phyloP scores from a whole-genome alignment of 2,797 vertebrate genomes.

The Coccyzus lansbergi region DNA sequence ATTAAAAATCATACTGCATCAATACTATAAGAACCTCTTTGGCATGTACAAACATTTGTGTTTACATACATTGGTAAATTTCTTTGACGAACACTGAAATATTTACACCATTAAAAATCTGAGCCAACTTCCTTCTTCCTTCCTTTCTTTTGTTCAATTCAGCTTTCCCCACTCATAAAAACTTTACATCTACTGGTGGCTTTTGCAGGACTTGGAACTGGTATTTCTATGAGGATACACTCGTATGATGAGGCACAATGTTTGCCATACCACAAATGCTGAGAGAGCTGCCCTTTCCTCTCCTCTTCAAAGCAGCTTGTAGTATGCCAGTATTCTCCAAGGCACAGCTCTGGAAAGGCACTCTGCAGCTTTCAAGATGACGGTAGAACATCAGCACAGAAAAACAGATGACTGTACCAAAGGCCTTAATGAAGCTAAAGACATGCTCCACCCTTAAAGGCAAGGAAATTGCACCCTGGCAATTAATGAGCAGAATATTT shows the following conservation, averaged over 20 bases:
- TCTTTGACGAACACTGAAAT: not conserved
- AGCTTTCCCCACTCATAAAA: not conserved
- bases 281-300: not conserved
- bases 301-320: not conserved
- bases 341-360: not conserved
- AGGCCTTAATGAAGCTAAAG: not conserved
- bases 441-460: not conserved
- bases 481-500: not conserved
- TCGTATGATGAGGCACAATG: not conserved
- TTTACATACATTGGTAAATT: not conserved
- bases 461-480: not conserved
- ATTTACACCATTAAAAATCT: not conserved
- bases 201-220: not conserved
- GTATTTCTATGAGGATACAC: not conserved
- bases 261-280: not conserved
- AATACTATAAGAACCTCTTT: not conserved
- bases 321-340: fast-evolving
- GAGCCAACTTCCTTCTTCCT: not conserved
- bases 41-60: not conserved
- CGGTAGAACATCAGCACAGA: not conserved
- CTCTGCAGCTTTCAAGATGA: not conserved
- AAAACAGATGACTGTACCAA: not conserved
- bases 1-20: not conserved
- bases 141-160: not conserved
- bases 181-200: not conserved